A percentile compares a stretch with the other conserved stretches of the same genome.
These are phyloP conservation scores for Hemaris fuciformis DNA, from an alignment of 2,888 invertebrate species.

Conservation along the genomic window DNA sequence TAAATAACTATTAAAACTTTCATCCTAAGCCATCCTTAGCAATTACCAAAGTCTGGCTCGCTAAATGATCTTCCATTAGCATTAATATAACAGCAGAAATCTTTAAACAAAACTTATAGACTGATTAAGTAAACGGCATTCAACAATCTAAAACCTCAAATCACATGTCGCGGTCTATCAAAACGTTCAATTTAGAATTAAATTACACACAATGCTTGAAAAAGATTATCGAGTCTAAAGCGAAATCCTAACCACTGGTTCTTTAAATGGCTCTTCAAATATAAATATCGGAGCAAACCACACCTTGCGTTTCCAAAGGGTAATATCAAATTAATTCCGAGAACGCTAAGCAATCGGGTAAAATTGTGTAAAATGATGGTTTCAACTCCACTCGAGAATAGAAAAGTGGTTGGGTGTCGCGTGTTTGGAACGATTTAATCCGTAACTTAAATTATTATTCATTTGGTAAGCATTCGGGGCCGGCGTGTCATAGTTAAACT, in stretches of 20 bases:
- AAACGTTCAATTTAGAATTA: slow-evolving; percentile 43
- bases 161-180: slow-evolving; percentile 36
- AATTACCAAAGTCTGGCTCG: neutral
- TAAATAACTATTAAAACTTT: neutral
- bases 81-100: neutral
- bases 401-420: slow-evolving; percentile 80
- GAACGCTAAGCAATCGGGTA: slow-evolving; percentile 79
- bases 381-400: slow-evolving; percentile 73
- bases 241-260: slow-evolving; percentile 68
- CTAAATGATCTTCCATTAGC: neutral
- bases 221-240: slow-evolving; percentile 68
- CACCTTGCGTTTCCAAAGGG: slow-evolving; percentile 80
- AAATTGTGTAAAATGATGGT: slow-evolving; percentile 82
- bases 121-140: slow-evolving; percentile 11
- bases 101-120: slow-evolving; percentile 2
- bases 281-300: slow-evolving; percentile 74
- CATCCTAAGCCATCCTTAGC: neutral
- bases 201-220: slow-evolving; percentile 55
- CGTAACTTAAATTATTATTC: slow-evolving; percentile 80
- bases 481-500: slow-evolving; percentile 73
- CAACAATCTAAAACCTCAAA: slow-evolving; percentile 33
- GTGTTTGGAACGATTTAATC: slow-evolving; percentile 80
- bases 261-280: slow-evolving; percentile 68
- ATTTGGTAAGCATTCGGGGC: slow-evolving; percentile 75
- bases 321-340: slow-evolving; percentile 81